Evolutionary conservation across 2,113 vertebrate genomes (phyloP).

Genomic region (Elanus axillaris): DNA sequence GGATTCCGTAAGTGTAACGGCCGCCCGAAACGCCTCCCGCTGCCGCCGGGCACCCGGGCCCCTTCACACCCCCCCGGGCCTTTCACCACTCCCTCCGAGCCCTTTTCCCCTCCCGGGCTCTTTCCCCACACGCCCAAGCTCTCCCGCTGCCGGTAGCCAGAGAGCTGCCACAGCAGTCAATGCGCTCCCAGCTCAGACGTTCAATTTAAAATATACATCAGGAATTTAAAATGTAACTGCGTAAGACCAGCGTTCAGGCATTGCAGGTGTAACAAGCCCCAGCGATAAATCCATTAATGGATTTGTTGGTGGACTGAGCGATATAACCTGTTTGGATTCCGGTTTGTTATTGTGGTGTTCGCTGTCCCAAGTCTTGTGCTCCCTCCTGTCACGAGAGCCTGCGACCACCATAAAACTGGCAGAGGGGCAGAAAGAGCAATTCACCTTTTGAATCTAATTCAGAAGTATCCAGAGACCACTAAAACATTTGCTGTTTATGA

Average conservation of each 20-base stretch:
- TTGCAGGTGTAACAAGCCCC: fast-evolving
- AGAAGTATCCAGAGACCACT: not conserved
- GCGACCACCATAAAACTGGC: fast-evolving
- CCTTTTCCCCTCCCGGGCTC: too few relatives aligned
- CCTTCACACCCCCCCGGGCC: too few relatives aligned
- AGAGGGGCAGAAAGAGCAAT: not conserved
- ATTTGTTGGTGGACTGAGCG: fast-evolving
- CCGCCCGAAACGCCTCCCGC: not conserved
- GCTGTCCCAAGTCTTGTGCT: fast-evolving
- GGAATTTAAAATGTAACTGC: fast-evolving
- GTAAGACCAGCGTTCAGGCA: fast-evolving
- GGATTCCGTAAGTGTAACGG: slow-evolving; percentile 73
- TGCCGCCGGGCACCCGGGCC: not conserved
- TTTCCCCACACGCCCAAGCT: not conserved
- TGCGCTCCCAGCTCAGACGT: fast-evolving
- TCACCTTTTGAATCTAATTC: fast-evolving
- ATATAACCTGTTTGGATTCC: not conserved
- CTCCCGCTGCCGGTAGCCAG: not conserved
- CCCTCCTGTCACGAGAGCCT: not conserved
- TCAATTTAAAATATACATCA: fast-evolving
- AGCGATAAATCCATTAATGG: fast-evolving
- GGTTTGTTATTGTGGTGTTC: fast-evolving
- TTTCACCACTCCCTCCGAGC: too few relatives aligned
- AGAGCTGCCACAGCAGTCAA: fast-evolving
- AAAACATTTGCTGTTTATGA: fast-evolving